These are phyloP conservation scores for Nycticorax nycticorax DNA, from an alignment of 2,113 vertebrate species.

Conservation along the genomic window DNA sequence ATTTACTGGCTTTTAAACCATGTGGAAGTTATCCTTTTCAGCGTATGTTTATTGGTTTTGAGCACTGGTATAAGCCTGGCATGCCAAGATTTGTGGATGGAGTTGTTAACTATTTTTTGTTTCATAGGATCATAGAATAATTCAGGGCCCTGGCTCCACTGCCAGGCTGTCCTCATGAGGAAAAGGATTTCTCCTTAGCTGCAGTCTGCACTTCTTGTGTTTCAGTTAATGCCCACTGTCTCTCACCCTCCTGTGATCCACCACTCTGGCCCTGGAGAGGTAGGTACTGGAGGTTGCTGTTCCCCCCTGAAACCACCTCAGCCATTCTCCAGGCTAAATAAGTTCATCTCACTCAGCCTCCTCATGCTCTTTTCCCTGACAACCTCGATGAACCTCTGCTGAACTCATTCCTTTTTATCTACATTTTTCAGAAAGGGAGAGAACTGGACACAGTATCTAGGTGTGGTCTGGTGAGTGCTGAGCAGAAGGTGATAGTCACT, in stretches of 20 bases:
- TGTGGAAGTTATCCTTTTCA: background rate
- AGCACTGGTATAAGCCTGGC: background rate
- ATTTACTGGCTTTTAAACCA: background rate
- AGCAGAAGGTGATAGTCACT: background rate
- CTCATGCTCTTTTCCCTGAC: background rate
- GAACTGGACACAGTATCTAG: background rate
- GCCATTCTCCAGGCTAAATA: background rate
- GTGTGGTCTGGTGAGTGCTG: background rate
- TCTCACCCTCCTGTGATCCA: background rate
- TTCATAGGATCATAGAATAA: background rate
- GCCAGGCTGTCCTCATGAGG: background rate
- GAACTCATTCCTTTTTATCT: background rate
- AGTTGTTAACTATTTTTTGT: background rate
- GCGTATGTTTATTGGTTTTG: background rate
- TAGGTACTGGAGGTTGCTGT: background rate
- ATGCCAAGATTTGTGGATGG: background rate
- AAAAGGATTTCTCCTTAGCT: background rate
- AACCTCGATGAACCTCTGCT: background rate
- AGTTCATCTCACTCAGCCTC: background rate
- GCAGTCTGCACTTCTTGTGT: background rate
- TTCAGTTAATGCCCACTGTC: background rate
- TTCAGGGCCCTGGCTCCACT: background rate
- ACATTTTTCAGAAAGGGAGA: background rate
- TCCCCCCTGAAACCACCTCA: background rate
- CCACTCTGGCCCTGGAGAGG: too few relatives aligned